A percentile compares a stretch with the other conserved stretches of the same genome.
Conservation (phyloP, 2,797 vertebrate species). For the Oryzias dopingdopingensis region DNA sequence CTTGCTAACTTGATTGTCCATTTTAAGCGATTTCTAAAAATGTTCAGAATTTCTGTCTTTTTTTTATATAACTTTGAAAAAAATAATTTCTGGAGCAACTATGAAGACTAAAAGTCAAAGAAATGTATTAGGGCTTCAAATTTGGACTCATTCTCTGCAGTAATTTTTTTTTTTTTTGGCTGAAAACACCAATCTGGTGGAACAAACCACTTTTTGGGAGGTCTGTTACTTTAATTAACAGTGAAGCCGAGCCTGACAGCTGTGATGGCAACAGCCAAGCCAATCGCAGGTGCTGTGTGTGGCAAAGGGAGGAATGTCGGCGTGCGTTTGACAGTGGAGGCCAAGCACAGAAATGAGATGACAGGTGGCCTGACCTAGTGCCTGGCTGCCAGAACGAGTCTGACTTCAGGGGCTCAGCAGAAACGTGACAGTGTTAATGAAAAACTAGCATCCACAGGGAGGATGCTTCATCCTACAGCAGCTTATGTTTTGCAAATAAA, state of each 20-base stretch:
- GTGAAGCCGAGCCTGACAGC: conserved; percentile 64
- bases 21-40: no score
- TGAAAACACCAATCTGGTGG: conserved; percentile 37
- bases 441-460: conserved; percentile 54
- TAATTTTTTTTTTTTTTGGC: conserved; percentile 19
- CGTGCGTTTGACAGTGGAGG: conserved; percentile 63
- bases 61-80: no score
- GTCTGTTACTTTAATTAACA: conserved; percentile 72
- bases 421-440: conserved; percentile 60
- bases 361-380: conserved; percentile 71
- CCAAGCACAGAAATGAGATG: conserved; percentile 69
- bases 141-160: background rate
- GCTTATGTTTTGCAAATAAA: background rate
- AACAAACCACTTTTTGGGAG: conserved; percentile 59
- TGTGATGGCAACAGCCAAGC: conserved; percentile 62
- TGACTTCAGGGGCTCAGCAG: conserved; percentile 48
- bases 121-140: no score
- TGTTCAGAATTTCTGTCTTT: no score
- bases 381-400: conserved; percentile 62
- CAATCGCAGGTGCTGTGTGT: conserved; percentile 69
- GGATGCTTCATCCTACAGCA: conserved; percentile 25
- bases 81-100: no score
- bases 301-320: conserved; percentile 56
- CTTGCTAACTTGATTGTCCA: no score
- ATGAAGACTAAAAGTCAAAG: no score